These are phyloP conservation scores for Mesorhabditis belari DNA, from an alignment of 2,888 invertebrate species.

Conservation along the genomic window DNA sequence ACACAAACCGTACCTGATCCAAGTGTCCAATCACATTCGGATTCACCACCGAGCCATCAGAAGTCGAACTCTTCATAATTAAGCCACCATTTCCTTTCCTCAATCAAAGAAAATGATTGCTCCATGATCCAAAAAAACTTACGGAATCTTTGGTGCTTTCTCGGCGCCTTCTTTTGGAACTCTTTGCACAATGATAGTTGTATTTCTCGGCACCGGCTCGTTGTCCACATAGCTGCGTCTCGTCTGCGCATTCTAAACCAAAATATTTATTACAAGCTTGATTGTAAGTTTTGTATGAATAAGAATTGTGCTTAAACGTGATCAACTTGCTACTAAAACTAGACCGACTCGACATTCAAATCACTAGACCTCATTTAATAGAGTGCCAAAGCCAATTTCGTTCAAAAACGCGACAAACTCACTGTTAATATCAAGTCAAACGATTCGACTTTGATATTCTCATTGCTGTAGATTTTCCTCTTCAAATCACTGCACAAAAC, in stretches of 20 bases:
- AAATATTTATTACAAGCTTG: too few species aligned
- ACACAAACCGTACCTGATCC: conserved; percentile 21
- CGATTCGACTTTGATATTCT: conserved; percentile 77
- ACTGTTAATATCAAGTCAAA: conserved; percentile 79
- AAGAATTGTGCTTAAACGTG: too few species aligned
- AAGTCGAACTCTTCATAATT: conserved; percentile 14
- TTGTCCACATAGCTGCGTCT: conserved; percentile 77
- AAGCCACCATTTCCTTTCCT: conserved; percentile 33
- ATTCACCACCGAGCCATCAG: conserved; percentile 8
- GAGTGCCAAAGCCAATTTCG: background rate
- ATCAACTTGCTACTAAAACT: too few species aligned
- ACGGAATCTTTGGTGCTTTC: conserved; percentile 52
- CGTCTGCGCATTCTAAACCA: conserved; percentile 64
- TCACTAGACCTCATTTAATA: too few species aligned
- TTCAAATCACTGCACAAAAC: conserved; percentile 91
- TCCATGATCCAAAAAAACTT: too few species aligned
- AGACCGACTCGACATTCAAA: too few species aligned
- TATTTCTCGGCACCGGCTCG: conserved; percentile 89
- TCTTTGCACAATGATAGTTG: conserved; percentile 86
- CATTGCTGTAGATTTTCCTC: conserved; percentile 86
- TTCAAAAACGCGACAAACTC: background rate
- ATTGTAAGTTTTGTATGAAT: too few species aligned
- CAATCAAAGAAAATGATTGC: too few species aligned
- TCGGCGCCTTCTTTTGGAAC: conserved; percentile 66
- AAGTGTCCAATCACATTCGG: conserved; percentile 16